Evolutionary conservation across 2,888 invertebrate genomes (phyloP).

Genomic region (Drosophila parthenogenetica): DNA sequence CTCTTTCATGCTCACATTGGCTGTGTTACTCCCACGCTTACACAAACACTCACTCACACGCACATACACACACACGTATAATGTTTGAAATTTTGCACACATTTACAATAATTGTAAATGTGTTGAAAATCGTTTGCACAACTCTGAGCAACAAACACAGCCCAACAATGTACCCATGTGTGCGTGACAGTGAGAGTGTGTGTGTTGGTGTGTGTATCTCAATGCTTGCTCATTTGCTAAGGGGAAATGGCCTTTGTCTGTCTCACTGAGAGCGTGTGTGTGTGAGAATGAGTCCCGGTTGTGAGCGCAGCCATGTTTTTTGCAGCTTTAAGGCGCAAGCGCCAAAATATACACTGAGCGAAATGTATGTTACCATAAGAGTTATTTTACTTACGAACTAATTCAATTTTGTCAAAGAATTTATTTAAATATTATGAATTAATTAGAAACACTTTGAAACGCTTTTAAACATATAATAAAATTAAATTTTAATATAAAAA

Average conservation of each 20-base stretch:
- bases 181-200: constrained; percentile 15
- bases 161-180: constrained; percentile 25
- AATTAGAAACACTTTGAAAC: too few species aligned
- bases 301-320: constrained; percentile 78
- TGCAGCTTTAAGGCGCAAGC: constrained; percentile 66
- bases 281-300: constrained; percentile 44
- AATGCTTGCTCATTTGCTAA: constrained; percentile 76
- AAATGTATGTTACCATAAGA: too few species aligned
- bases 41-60: constrained; percentile 27
- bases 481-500: too few species aligned
- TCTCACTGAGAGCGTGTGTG: constrained; percentile 45
- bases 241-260: constrained; percentile 80
- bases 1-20: constrained; percentile 9
- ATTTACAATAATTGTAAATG: constrained; percentile 81
- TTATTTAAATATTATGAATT: too few species aligned
- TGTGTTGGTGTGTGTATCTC: constrained; percentile 40
- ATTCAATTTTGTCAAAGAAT: too few species aligned
- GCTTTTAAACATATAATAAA: too few species aligned
- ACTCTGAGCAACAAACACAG: constrained; percentile 65
- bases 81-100: constrained; percentile 80
- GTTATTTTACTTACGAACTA: too few species aligned
- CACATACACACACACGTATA: constrained; percentile 33
- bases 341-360: constrained; percentile 57
- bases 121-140: constrained; percentile 83
- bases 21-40: constrained; percentile 48